Percentiles rank a stretch among this genome's conserved stretches.
phyloP scores from a whole-genome alignment of 2,888 invertebrate genomes.

The Troilus luridus region DNA sequence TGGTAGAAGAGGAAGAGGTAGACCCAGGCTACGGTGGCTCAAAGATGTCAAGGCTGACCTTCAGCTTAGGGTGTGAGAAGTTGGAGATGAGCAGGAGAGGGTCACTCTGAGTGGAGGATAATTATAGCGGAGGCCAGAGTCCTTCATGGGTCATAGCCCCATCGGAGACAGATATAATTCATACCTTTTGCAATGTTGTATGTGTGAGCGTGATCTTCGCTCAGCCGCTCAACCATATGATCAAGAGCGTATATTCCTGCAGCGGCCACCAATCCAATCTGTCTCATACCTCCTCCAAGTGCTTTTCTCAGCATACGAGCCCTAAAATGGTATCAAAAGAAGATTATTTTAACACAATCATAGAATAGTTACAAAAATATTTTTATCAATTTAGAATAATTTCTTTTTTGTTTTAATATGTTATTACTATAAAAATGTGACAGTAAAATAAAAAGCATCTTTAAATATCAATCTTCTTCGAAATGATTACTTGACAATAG shows the following conservation, averaged over 20 bases:
- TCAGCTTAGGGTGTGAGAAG: too few species aligned
- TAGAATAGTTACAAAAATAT: neutral
- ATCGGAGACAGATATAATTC: neutral
- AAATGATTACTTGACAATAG: constrained; percentile 78
- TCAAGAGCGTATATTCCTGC: constrained; percentile 90
- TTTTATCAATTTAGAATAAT: too few species aligned
- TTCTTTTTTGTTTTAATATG: neutral
- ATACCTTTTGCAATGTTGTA: constrained; percentile 77
- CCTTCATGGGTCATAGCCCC: neutral
- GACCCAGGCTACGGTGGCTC: too few species aligned
- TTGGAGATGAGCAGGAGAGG: too few species aligned
- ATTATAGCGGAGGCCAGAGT: too few species aligned
- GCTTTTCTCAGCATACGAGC: constrained; percentile 87
- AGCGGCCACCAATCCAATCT: constrained; percentile 91
- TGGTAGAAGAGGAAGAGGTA: too few species aligned
- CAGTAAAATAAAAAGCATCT: neutral
- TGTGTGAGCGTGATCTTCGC: constrained; percentile 82
- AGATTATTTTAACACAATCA: neutral
- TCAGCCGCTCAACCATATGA: constrained; percentile 79
- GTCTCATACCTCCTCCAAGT: constrained; percentile 95
- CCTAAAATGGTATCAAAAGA: constrained; percentile 69
- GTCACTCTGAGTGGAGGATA: too few species aligned
- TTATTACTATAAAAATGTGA: neutral
- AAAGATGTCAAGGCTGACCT: too few species aligned
- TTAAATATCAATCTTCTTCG: neutral